Evolutionary conservation across 1,140 invertebrate genomes (phyloP), one percentile per base, ranked within the genome.

Genomic region (Grapholita molesta): DNA sequence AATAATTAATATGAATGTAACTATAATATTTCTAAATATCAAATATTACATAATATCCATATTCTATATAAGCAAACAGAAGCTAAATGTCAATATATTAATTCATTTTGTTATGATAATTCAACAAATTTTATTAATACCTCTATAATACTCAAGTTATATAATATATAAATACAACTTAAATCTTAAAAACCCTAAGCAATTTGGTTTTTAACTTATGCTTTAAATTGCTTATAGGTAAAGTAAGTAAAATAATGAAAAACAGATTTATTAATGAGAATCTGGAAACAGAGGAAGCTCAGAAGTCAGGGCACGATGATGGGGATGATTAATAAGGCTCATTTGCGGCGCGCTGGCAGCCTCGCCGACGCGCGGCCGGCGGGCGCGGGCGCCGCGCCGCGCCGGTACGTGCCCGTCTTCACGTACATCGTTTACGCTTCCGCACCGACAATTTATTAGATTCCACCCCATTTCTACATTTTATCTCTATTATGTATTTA

Each of bases 321-420:
- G 83, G 76, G 77, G 80, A 90, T 89, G 87, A 90, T 90, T 90
- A 88, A 89, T 90, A 90, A 83, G 79, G 80, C 86, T 89, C 87
- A 90, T 89, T 89, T 90, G 86, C 75, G 88, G 85, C 79, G 78
- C 83, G 35, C 35, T 38, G 35, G 35, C 35, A 38, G 81, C 77
- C 77, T 42, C 73, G 77, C 70, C 73, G 71, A 67, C 74, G 74
- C 75, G 74, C 67, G 74, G 75, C 73, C 73, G 75, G 32, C 73
- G 74, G 76, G 79, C 73, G 73, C 38, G 66, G 12, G 72, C 79
- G 84, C 81, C 79, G 76, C 71, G 65, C 68, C 71, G 5, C 42
- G 75, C 32, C 70, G 79, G 80, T 86, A 87, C 86, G 86, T 87
- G 85, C 84, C 71, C 75, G 80, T 77, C 77, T 83, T 69, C 73